phyloP scores from a whole-genome alignment of 2,888 invertebrate genomes.

The Sesamia inferens region DNA sequence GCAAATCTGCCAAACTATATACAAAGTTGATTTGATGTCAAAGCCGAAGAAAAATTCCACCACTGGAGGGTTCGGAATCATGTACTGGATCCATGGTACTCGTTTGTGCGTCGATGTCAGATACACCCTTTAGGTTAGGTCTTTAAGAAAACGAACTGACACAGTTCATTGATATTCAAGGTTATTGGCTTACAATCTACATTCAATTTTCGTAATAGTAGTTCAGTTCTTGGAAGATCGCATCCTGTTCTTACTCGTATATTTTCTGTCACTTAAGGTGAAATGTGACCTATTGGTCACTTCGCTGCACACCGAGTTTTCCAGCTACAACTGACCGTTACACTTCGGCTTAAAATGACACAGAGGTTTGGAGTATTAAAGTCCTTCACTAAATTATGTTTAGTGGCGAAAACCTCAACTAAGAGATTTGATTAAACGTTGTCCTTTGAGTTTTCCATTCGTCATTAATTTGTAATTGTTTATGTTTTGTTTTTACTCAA shows the following conservation, averaged over 20 bases:
- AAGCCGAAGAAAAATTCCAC: no score
- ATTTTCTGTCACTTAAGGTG: neutral
- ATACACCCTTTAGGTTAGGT: no score
- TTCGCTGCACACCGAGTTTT: neutral
- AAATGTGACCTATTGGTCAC: neutral
- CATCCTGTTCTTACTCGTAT: neutral
- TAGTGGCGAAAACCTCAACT: neutral
- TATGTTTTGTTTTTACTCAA: no score
- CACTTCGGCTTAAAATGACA: conserved; percentile 17
- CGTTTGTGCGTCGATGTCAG: no score
- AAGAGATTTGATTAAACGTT: neutral
- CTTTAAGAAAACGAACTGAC: neutral
- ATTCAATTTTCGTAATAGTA: conserved; percentile 27
- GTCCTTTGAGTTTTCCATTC: neutral
- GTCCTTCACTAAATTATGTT: conserved; percentile 2
- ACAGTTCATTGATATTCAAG: conserved; percentile 12
- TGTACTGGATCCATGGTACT: no score
- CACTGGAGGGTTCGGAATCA: no score
- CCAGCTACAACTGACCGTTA: conserved; percentile 3
- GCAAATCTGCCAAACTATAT: no score
- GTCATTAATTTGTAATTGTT: no score
- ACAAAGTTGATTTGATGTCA: no score
- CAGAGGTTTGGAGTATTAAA: neutral
- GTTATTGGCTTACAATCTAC: neutral
- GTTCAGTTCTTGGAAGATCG: neutral